Base-by-base conservation (phyloP, 2,797 vertebrate genomes). In the Gymnoscopelus braueri region DNA sequence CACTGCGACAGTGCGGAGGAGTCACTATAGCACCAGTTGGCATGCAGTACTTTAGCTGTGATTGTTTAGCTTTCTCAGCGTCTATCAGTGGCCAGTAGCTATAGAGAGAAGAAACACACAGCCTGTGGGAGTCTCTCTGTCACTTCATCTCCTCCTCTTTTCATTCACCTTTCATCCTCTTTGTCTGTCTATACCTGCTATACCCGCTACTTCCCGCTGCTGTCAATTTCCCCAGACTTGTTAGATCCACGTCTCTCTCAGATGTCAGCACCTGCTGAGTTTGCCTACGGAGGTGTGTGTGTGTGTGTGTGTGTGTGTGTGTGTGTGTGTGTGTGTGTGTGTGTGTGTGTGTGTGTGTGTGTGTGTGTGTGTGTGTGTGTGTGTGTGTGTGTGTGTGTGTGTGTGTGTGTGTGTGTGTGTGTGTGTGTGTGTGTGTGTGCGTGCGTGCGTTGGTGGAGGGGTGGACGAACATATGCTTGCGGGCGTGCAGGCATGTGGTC, bases 1-100 rank as follows among this genome's bases (percentile, higher is more conserved):
- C 19, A 19, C 19, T 19, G 19, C 1, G 29, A 54, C 60, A 14
- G 4, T 55, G 60, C 54, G 58, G 63, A 74, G 52, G 48, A 78
- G 50, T 75, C 74, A 80, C 67, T 65, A 65, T 29, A 71, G 75
- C 64, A 78, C 69, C 80, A 75, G 60, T 83, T 65, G 64, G 24
- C 52, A 65, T 81, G 63, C 58, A 10, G 82, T 76, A 75, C 82
- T 87, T 78, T 85, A 80, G 82, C 78, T 73, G 68, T 24, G 23
- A 64, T 65, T 79, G 77, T 82, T 58, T 60, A 79, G 75, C 83
- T 65, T 61, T 54, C 13, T 24, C 58, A 54, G 78, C 72, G 78
- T 75, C 85, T 78, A 56, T 81, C 81, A 73, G 71, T 65, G 69
- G 63, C 76, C 14, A 12, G 63, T 68, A 57, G 66, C 79, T 75